Conservation (phyloP, 2,797 vertebrate species). For the Pelochelys cantorii region DNA sequence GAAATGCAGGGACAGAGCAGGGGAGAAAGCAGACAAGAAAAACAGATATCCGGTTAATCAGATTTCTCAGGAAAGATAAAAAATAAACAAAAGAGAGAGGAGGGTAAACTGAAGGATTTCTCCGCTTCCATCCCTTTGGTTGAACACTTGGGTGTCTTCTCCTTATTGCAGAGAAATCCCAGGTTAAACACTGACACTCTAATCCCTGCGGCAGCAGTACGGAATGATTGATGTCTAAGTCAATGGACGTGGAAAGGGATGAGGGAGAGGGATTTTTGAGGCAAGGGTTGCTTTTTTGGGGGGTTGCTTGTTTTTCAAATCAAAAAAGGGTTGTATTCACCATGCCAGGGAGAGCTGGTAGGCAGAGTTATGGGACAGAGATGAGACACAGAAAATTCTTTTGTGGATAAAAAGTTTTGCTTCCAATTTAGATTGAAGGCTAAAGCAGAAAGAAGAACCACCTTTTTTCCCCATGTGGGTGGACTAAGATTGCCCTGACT, state of each 20-base stretch:
- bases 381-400: not conserved
- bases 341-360: constrained; percentile 76
- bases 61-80: constrained; percentile 82
- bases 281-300: constrained; percentile 55
- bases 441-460: not conserved
- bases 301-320: not conserved
- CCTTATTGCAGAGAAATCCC: constrained; percentile 62
- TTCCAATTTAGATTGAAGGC: not conserved
- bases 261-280: constrained; percentile 21
- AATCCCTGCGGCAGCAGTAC: constrained; percentile 74
- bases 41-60: constrained; percentile 94
- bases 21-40: constrained; percentile 81
- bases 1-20: constrained; percentile 40
- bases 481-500: not conserved
- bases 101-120: constrained; percentile 36
- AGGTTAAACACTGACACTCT: constrained; percentile 64
- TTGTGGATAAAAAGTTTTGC: not conserved
- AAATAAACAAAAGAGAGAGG: constrained; percentile 75
- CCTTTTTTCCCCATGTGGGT: not conserved
- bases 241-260: constrained; percentile 48
- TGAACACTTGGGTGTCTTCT: constrained; percentile 55
- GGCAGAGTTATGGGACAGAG: constrained; percentile 62
- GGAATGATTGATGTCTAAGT: constrained; percentile 78
- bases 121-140: constrained; percentile 54
- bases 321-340: constrained; percentile 71